Base-by-base conservation (phyloP, 2,888 invertebrate genomes). In the Ormia ochracea region DNA sequence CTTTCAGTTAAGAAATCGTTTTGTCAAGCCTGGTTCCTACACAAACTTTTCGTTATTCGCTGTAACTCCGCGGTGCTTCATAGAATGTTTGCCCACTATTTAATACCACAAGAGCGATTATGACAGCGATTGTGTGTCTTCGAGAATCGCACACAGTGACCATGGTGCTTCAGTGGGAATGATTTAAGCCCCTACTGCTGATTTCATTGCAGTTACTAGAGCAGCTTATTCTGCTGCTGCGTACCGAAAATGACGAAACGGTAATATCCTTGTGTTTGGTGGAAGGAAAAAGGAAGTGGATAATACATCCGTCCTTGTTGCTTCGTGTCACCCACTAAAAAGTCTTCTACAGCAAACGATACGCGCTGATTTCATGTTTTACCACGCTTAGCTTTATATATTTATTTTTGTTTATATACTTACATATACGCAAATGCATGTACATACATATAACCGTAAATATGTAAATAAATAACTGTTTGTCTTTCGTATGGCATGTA, bases 201-300 rank as follows among this genome's bases (percentile, higher is more conserved):
- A 9, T 12, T 17, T 17, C 4, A 3, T 23, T 48, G 66, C 45
- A 45, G 65, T 66, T 36, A 36, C 36, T 36, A 26, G 33, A 45
- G 56, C 41, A 14, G 65, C 48, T 36, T 19, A 19, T 56, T 69
- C 41, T 54, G 48, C 61, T 63, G n/a, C 75, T 70, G 65, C 63
- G 63, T 63, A 33, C 28, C 61, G 41, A 81, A 75, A 83, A 86
- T 87, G 87, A 88, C 89, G 89, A 89, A 89, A 89, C 89, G 89
- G 89, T 89, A 89, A 89, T 89, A 89, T 89, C 89, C 89, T 89
- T 89, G 89, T 89, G 89, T 89, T 89, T 89, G 89, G 89, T 89
- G 89, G 89, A 90, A 90, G 90, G 90, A 90, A 90, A 89, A 90
- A 90, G 90, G 90, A 90, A 90, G 90, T 90, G 89, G 89, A 90